These are phyloP conservation scores for Dysmachus trigonus DNA, from an alignment of 2,888 invertebrate species.

Conservation along the genomic window DNA sequence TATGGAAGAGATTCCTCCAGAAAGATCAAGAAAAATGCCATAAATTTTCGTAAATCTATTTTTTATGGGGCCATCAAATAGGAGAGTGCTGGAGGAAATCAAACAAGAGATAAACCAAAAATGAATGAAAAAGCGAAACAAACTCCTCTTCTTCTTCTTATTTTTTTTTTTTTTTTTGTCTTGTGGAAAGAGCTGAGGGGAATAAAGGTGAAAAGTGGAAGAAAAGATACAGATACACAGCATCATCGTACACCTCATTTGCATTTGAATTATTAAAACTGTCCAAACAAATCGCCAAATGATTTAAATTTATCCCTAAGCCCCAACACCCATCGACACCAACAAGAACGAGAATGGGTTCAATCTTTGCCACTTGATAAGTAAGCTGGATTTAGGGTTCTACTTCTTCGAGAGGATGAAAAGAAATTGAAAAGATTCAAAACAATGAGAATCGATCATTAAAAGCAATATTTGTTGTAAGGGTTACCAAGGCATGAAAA, in stretches of 20 bases:
- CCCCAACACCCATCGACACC: neutral
- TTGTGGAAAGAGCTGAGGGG: neutral
- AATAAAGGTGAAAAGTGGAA: neutral
- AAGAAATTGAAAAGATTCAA: no score
- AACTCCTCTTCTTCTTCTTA: neutral
- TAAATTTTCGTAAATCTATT: constrained; percentile 39
- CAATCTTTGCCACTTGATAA: neutral
- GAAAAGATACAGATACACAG: neutral
- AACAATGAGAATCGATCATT: no score
- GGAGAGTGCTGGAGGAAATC: neutral
- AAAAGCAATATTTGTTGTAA: no score
- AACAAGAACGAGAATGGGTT: neutral
- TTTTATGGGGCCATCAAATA: constrained; percentile 8
- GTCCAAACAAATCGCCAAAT: constrained; percentile 38
- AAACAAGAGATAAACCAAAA: neutral
- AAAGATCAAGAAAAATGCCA: constrained; percentile 20
- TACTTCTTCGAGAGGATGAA: no score
- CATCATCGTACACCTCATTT: neutral
- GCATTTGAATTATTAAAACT: constrained; percentile 37
- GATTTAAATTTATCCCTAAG: constrained; percentile 1
- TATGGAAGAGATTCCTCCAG: neutral
- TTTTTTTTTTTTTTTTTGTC: neutral
- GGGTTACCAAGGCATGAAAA: no score
- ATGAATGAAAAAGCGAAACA: constrained; percentile 4
- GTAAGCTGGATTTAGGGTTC: neutral